Base-by-base conservation (phyloP, 2,888 invertebrate species). In the Pecten maximus region DNA sequence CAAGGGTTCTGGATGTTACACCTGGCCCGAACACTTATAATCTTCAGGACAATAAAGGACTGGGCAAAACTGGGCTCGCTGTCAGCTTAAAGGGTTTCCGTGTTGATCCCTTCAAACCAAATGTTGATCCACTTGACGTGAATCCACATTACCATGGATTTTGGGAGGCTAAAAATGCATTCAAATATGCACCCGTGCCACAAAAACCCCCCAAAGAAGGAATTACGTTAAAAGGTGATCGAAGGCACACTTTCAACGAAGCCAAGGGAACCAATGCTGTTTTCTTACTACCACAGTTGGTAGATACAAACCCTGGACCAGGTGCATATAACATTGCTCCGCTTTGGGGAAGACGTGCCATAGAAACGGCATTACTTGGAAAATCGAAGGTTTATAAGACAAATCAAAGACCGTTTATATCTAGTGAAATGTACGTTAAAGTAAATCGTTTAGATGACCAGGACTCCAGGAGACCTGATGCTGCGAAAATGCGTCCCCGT, bases 221-320 rank as follows among this genome's bases (percentile, higher is more conserved):
- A 12, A 88, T 92, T 12, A 23, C 90, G 0, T 92, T 93, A 40
- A 93, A 93, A 89, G 93, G 93, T 23, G 92, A 93, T 86, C 88
- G 93, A 40, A 40, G 88, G 28, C 90, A 92, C 40, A 74, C 89
- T 0, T 93, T 94, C 89, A 92, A 91, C 40, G 91, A 92, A 40
- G 93, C 92, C n/a, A 94, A 93, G 90, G 89, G 91, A 10, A 44
- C 88, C 19, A 93, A 94, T 74, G 94, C 94, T 10, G 89, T 92
- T 40, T 94, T 94, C 88, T 89, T 94, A 40, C 90, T 93, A 35
- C 94, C 94, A 35, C 92, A 92, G 40, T 35, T 92, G 3, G 91
- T 93, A 28, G 91, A 92, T 88, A 88, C 90, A 2, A 92, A 92
- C 2, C 93, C 93, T 10, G 92, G 92, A 2, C 93, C 93, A 10